These are phyloP conservation scores for Oscheius sp. DNA, from an alignment of 2,888 invertebrate genomes.

Conservation along the genomic window DNA sequence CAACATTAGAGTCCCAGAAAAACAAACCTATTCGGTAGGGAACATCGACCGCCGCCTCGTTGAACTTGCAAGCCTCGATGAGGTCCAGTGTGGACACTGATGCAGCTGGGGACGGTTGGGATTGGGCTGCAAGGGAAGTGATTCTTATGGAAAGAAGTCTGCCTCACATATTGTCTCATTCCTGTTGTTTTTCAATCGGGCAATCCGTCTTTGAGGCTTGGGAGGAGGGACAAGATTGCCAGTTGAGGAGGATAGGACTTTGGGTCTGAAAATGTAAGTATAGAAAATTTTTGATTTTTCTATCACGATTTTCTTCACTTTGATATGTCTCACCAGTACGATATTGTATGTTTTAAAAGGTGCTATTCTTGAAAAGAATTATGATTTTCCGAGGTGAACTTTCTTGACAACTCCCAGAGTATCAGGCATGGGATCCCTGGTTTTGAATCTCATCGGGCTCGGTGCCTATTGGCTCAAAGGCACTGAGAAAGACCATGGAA, in stretches of 20 bases:
- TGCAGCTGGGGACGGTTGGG: conserved; percentile 20
- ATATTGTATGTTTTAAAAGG: too few relatives aligned
- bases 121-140: background rate
- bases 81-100: conserved; percentile 36
- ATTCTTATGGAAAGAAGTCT: background rate
- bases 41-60: conserved; percentile 23
- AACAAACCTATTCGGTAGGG: conserved; percentile 23
- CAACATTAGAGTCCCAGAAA: background rate
- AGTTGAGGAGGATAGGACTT: conserved; percentile 27
- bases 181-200: conserved; percentile 41
- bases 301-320: too few relatives aligned
- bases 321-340: too few relatives aligned
- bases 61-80: conserved; percentile 37
- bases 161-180: conserved; percentile 27
- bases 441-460: too few relatives aligned
- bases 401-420: too few relatives aligned
- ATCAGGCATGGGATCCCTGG: too few relatives aligned
- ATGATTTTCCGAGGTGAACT: too few relatives aligned
- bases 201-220: conserved; percentile 54
- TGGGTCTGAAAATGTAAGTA: conserved; percentile 12
- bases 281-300: too few relatives aligned
- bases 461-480: too few relatives aligned
- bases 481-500: too few relatives aligned
- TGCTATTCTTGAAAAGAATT: too few relatives aligned
- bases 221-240: conserved; percentile 42